Evolutionary conservation across 2,888 invertebrate genomes (phyloP).

Genomic region (Caenorhabditis afra): DNA sequence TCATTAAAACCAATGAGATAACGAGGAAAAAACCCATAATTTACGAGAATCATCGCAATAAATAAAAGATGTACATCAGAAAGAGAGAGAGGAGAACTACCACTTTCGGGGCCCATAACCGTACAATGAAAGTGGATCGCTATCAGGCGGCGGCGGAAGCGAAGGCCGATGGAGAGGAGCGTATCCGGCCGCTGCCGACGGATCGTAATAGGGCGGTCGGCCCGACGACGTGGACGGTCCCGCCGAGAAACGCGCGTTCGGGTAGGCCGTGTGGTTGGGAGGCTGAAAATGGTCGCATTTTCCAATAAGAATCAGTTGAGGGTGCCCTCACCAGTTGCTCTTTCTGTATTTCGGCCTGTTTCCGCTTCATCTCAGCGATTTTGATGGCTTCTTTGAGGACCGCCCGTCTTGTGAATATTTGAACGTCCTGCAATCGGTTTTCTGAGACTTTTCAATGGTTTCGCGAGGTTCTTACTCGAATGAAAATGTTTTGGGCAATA

Average conservation of each 20-base stretch:
- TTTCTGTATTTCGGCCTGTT: slow-evolving; percentile 24
- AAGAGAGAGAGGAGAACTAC: slow-evolving; percentile 2
- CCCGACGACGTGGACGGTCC: not conserved
- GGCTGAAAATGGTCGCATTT: slow-evolving; percentile 14
- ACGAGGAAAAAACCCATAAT: no score
- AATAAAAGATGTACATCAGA: not conserved
- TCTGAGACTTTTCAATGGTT: not conserved
- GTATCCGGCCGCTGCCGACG: slow-evolving; percentile 37
- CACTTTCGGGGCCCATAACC: slow-evolving; percentile 49
- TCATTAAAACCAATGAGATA: no score
- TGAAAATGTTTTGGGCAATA: slow-evolving; percentile 30
- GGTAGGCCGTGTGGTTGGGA: slow-evolving; percentile 40
- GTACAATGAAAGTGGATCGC: slow-evolving; percentile 17
- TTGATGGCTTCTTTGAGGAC: slow-evolving; percentile 59
- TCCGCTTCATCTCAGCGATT: slow-evolving; percentile 56
- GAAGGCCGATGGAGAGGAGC: slow-evolving; percentile 10
- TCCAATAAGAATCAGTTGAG: not conserved
- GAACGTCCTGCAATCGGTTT: slow-evolving; percentile 33
- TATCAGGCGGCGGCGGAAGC: not conserved
- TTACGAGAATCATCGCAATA: not conserved
- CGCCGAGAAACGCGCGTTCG: not conserved
- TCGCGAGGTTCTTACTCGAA: slow-evolving; percentile 16
- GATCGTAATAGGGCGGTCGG: not conserved
- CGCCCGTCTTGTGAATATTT: slow-evolving; percentile 53
- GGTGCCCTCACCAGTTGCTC: no score